Evolutionary conservation across 2,797 vertebrate species (phyloP), one percentile per base, ranked within the genome.

Genomic region (Xiphophorus birchmanni): DNA sequence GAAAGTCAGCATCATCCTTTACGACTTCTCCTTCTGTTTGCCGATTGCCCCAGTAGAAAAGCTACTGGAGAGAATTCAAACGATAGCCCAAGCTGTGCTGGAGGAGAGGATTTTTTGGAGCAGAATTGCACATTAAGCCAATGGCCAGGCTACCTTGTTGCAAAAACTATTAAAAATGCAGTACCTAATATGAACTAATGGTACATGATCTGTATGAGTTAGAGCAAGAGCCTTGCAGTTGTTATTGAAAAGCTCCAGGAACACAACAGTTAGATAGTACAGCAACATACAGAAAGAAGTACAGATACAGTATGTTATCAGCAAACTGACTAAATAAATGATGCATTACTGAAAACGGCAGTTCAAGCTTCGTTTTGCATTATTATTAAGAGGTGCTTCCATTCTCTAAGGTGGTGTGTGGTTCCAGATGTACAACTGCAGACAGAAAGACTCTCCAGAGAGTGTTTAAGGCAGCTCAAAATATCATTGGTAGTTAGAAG

Each of bases 391-490:
- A 52, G 6, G 8, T 40, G 17, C 32, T 40, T 37, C 18, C 63
- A 37, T 67, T 18, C 4, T 40, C 37, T 42, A 44, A 42, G 67
- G 42, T 44, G 40, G 40, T 71, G 67, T 40, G 44, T 21, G n/a
- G 40, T 71, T 54, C 23, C 67, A 71, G 67, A 71, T 71, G 40
- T 71, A 42, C 67, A 71, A 71, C 23, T n/a, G 67, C 21, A 44
- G 67, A 71, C 67, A 71, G 40, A 71, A 71, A 71, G 23, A 71
- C 67, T 71, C 67, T 44, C 67, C 67, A 26, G 67, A 71, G 37
- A 37, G 23, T 15, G 5, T 71, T 44, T 71, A 44, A 44, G 9
- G 67, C 40, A 71, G 40, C 67, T 44, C 40, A 69, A 69, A 42
- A 69, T 26, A n/a, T 71, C 23, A 44, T 44, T 71, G 21, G 67